Percentiles rank a stretch among this genome's conserved stretches.
Evolutionary conservation across 2,797 vertebrate species (phyloP).

Genomic region (Scyliorhinus canicula): DNA sequence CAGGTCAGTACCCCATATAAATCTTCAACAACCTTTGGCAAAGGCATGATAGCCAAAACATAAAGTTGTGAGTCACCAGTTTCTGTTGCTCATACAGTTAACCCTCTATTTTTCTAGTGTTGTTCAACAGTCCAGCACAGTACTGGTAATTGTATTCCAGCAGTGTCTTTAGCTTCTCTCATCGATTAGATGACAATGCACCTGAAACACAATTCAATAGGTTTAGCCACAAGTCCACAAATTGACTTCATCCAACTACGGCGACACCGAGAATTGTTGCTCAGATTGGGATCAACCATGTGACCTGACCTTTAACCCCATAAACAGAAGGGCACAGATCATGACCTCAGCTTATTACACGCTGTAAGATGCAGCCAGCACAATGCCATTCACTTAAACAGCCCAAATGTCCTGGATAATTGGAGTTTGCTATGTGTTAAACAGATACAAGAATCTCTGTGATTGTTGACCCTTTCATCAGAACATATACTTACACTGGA

Average conservation of each 20-base stretch:
- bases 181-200: background rate
- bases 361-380: background rate
- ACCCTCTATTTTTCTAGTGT: background rate
- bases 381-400: slow-evolving; percentile 3
- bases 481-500: background rate
- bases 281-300: background rate
- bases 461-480: slow-evolving; percentile 17
- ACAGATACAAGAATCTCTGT: background rate
- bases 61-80: background rate
- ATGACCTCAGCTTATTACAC: background rate
- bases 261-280: background rate
- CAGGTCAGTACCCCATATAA: background rate
- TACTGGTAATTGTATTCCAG: background rate
- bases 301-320: slow-evolving; percentile 3
- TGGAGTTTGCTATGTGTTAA: background rate
- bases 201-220: background rate
- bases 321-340: background rate
- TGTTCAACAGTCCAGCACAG: background rate
- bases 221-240: background rate
- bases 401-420: background rate
- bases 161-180: background rate
- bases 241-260: background rate
- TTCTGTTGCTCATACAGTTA: background rate
- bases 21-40: background rate
- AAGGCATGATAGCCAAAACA: background rate